Percentiles rank a stretch among this genome's conserved stretches.
phyloP scores from a whole-genome alignment of 1,140 invertebrate species.

The Drosophila elegans region DNA sequence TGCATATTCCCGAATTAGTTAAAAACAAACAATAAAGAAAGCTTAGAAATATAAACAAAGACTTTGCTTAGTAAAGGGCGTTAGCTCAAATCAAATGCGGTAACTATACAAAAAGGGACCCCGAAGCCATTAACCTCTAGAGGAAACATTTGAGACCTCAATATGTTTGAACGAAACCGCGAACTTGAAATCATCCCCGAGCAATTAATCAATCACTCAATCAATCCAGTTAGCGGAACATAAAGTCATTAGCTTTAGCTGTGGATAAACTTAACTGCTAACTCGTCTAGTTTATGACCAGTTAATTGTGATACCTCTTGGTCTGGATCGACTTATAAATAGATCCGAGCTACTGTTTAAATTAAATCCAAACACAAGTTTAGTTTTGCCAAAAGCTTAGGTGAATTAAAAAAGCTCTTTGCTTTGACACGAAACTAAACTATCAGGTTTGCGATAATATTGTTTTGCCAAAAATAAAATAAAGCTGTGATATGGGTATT shows the following conservation, averaged over 20 bases:
- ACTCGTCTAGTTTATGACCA: slow-evolving; percentile 37
- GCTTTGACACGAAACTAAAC: slow-evolving; percentile 17
- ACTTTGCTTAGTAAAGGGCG: slow-evolving; percentile 20
- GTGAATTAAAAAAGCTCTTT: slow-evolving; percentile 22
- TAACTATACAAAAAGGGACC: slow-evolving; percentile 34
- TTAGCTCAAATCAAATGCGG: neutral
- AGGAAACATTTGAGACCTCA: slow-evolving; percentile 6
- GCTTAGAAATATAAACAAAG: slow-evolving; percentile 24
- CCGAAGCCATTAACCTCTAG: slow-evolving; percentile 62
- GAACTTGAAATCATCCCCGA: slow-evolving; percentile 23
- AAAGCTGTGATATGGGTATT: slow-evolving; percentile 44
- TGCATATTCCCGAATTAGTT: slow-evolving; percentile 57
- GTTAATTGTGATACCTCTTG: slow-evolving; percentile 28
- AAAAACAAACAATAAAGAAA: slow-evolving; percentile 36
- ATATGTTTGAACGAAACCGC: neutral
- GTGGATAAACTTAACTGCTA: slow-evolving; percentile 9
- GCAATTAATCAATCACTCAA: slow-evolving; percentile 22
- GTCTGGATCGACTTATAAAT: slow-evolving; percentile 29
- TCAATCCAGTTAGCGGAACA: slow-evolving; percentile 50
- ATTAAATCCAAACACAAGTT: neutral
- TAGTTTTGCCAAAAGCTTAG: slow-evolving; percentile 5
- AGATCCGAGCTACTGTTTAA: slow-evolving; percentile 35
- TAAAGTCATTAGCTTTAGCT: slow-evolving; percentile 33
- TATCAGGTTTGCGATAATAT: slow-evolving; percentile 43
- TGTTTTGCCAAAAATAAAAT: slow-evolving; percentile 26